Base-by-base conservation (phyloP, 1,140 invertebrate genomes). In the Liolophura sinensis region DNA sequence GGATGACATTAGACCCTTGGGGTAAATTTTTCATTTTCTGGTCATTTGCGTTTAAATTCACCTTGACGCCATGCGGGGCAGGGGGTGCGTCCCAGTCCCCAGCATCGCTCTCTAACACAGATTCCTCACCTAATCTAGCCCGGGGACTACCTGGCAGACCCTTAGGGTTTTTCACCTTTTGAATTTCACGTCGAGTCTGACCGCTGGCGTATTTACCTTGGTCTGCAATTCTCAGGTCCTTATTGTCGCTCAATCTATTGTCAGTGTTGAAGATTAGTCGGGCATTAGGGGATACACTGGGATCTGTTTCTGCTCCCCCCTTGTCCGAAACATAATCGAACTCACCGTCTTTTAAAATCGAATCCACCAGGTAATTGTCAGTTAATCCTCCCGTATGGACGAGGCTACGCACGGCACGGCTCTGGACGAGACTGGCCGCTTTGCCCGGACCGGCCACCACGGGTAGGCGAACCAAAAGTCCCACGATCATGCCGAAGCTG, bases 401-500 rank as follows among this genome's bases (percentile, higher is more conserved):
- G 6, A 52, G 16, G 12, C 63, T n/a, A 16, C 68, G 59, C 15
- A 56, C 49, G 6, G 46, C 25, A 16, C 46, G 50, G 18, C 58
- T 47, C 47, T 61, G 63, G 31, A 51, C 58, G 14, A 55, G 59
- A 47, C 64, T 60, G 16, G 48, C 20, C 47, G 62, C 48, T 47
- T 54, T 62, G 59, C 69, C 60, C 25, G 72, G 74, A 59, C 66
- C 71, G 6, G 70, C 60, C 24, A 72, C 77, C 47, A 63, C 74
- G 1, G 80, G 80, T 24, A 82, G 68, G 60, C 81, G 81, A 22
- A 82, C 59, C 6, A 82, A 61, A 46, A 82, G 70, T 25, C 81
- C 81, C 27, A 78, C 69, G 25, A 82, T 69, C 25, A 81, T 65
- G 12, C 79, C 81, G 12, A 80, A 60, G 18, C 74, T 77, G 64